Base-by-base conservation (phyloP, 2,888 invertebrate species). In the Morpho helenor region DNA sequence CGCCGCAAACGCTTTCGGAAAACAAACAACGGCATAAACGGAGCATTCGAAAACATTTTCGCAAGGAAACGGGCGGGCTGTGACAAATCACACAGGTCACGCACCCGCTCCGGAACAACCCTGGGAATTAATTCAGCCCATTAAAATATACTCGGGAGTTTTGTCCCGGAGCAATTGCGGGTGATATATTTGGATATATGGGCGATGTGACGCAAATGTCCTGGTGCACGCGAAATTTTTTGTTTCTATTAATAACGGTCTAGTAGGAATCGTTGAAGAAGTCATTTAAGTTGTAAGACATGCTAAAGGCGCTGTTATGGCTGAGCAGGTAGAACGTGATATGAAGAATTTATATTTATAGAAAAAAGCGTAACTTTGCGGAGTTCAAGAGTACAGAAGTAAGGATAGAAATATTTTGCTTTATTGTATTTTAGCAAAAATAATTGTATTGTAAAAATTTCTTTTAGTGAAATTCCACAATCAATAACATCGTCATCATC, bases 61-160 rank as follows among this genome's bases (percentile, higher is more conserved):
- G 48, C 67, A 64, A 62, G 70, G 69, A 71, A 73, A 73, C 74
- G 70, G 68, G 68, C 54, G 55, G 43, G 54, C 44, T 62, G 51
- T 60, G 63, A 63, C 65, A 65, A 63, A 65, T 63, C 63, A 63
- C 60, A 45, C 50, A 51, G 60, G 57, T 48, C 64, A 61, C 63
- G 56, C 64, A 68, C 68, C 57, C 66, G 53, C 45, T 56, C 66
- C 67, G 66, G 68, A 64, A 69, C 43, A 49, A 44, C 68, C 66
- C 68, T 61, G 71, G 68, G 75, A 76, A 78, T 74, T 75, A 77
- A 79, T 78, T 75, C 73, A 68, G 72, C 68, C 63, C 63, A 66
- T 68, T 72, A 68, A 71, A 69, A 62, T 57, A 59, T 57, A 53
- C 59, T 51, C 56, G 50, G 57, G 53, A 45, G 52, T 59, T 59